These are phyloP conservation scores for Ruditapes philippinarum DNA, from an alignment of 1,140 invertebrate species.

Conservation along the genomic window DNA sequence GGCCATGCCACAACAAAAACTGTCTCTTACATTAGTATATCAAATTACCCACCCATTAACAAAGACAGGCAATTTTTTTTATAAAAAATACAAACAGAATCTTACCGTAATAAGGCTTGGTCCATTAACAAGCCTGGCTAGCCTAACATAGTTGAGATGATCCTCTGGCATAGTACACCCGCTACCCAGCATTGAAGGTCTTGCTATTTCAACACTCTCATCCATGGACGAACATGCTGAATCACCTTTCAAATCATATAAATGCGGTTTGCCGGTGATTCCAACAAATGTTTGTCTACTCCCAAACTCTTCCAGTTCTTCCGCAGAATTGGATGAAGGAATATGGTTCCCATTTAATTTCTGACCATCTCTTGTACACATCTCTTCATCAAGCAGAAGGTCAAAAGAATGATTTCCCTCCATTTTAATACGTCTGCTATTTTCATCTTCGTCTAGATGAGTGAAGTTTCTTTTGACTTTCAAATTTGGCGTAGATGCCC, in stretches of 20 bases:
- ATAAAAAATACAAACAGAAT: background rate
- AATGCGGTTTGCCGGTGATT: background rate
- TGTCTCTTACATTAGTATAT: no score
- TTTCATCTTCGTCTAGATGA: background rate
- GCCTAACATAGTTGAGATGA: conserved; percentile 18
- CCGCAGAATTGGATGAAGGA: background rate
- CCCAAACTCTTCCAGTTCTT: background rate
- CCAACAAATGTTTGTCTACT: background rate
- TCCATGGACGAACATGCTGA: conserved; percentile 50
- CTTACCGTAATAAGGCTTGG: conserved; percentile 47
- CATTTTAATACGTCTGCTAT: conserved; percentile 3
- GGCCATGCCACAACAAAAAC: no score
- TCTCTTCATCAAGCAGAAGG: conserved; percentile 28
- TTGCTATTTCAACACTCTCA: conserved; percentile 27
- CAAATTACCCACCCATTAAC: no score
- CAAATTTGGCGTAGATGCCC: conserved; percentile 55
- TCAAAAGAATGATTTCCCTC: conserved; percentile 51
- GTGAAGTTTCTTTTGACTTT: conserved; percentile 7
- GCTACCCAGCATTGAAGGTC: conserved; percentile 10
- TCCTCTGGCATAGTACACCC: conserved; percentile 15
- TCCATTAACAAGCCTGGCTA: conserved; percentile 47
- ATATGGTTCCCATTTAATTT: background rate
- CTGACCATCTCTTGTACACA: background rate
- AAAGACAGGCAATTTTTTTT: no score
- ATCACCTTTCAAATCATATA: background rate